A percentile compares a stretch with the other conserved stretches of the same genome.
Evolutionary conservation across 2,113 vertebrate genomes (phyloP).

Genomic region (Bufo bufo): DNA sequence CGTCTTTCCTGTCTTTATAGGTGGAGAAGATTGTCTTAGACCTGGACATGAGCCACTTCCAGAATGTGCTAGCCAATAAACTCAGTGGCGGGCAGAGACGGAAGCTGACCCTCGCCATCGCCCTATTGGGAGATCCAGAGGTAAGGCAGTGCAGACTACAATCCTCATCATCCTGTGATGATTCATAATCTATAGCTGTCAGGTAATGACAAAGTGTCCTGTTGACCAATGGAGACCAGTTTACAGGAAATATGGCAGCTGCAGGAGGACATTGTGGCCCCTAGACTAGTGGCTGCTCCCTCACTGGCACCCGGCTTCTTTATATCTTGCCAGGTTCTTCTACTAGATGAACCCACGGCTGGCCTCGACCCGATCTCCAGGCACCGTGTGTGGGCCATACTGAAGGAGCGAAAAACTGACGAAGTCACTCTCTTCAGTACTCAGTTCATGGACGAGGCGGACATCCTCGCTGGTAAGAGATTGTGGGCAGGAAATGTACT

Average conservation of each 20-base stretch:
- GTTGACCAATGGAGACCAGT: too few relatives aligned
- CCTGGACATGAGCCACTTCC: constrained; percentile 78
- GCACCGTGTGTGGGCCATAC: constrained; percentile 84
- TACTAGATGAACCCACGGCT: constrained; percentile 89
- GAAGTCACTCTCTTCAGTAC: constrained; percentile 84
- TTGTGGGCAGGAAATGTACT: not conserved
- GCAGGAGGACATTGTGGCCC: not conserved
- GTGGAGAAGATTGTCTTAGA: constrained; percentile 77
- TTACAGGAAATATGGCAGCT: not conserved
- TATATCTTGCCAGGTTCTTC: constrained; percentile 73
- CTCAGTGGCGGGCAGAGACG: constrained; percentile 84
- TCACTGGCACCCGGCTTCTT: not conserved
- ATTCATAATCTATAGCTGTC: too few relatives aligned
- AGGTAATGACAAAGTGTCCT: too few relatives aligned
- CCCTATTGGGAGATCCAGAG: constrained; percentile 86
- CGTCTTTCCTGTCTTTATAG: constrained; percentile 62
- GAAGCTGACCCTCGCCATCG: constrained; percentile 85
- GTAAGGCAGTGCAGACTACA: constrained; percentile 64
- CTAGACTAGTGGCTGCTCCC: not conserved
- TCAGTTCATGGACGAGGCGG: constrained; percentile 91
- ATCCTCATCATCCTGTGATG: too few relatives aligned
- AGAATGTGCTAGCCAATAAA: constrained; percentile 72
- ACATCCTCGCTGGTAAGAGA: constrained; percentile 83
- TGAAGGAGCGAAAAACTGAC: constrained; percentile 75
- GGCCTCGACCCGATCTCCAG: constrained; percentile 89